A percentile compares a stretch with the other conserved stretches of the same genome.
These are phyloP conservation scores for Acanthaster planci DNA, from an alignment of 35 echinoderm and acorn worm species.

Conservation along the genomic window DNA sequence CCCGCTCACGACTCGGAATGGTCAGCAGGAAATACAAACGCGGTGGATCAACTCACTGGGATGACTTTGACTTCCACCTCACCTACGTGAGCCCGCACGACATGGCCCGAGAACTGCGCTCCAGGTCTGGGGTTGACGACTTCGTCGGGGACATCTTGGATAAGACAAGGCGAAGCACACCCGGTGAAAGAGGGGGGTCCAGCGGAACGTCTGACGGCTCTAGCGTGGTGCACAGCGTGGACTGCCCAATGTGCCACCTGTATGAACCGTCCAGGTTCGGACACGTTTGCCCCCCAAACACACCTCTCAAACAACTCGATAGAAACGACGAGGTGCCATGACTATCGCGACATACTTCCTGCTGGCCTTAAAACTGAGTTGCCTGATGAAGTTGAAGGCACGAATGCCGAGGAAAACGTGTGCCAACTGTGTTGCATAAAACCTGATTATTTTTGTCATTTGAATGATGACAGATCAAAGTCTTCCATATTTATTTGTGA, in stretches of 20 bases:
- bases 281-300: conserved; percentile 60
- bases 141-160: background rate
- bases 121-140: background rate
- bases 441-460: too few relatives aligned
- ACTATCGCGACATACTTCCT: background rate
- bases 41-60: background rate
- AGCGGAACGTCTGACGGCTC: conserved; percentile 4
- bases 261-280: conserved; percentile 43
- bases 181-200: background rate
- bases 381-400: too few relatives aligned
- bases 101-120: background rate
- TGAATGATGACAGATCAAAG: too few relatives aligned
- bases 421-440: too few relatives aligned
- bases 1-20: background rate
- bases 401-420: too few relatives aligned
- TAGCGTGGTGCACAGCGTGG: conserved; percentile 3
- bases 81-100: background rate
- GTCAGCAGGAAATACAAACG: background rate
- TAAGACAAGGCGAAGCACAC: background rate
- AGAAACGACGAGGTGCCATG: background rate
- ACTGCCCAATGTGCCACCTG: conserved; percentile 39
- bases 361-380: too few relatives aligned
- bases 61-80: background rate
- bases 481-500: too few relatives aligned
- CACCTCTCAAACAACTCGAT: conserved; percentile 25